phyloP scores from a whole-genome alignment of 92 coral and sea anemone genomes.

The Bergia sp. region DNA sequence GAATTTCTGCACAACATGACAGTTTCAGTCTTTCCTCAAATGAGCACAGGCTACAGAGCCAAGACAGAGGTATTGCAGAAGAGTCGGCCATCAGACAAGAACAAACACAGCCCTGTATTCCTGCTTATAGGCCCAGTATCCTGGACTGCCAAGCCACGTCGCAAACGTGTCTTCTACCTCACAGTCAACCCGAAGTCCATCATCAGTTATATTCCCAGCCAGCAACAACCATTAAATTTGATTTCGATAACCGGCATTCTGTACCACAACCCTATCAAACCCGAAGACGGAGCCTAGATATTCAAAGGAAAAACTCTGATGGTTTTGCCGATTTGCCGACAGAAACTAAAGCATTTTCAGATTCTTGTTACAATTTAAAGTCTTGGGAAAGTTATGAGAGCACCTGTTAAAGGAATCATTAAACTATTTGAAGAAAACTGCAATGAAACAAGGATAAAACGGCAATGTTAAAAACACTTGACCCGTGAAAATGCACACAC shows the following conservation, averaged over 20 bases:
- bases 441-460: too few species aligned
- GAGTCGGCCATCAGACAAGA: neutral
- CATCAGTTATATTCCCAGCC: neutral
- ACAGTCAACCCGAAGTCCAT: neutral
- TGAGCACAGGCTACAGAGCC: neutral
- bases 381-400: neutral
- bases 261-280: neutral
- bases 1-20: neutral
- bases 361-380: constrained; percentile 1
- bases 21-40: neutral
- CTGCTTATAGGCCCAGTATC: neutral
- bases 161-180: neutral
- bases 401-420: neutral
- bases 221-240: neutral
- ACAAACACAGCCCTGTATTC: neutral
- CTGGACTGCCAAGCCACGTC: neutral
- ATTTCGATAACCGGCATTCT: neutral
- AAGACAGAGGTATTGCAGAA: neutral
- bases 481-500: too few species aligned
- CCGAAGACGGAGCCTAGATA: constrained; percentile 2
- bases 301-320: neutral
- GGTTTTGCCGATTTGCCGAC: neutral
- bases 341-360: neutral
- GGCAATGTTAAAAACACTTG: too few species aligned
- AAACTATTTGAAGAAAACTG: neutral